Evolutionary conservation across 2,113 vertebrate species (phyloP), one percentile per base, ranked within the genome.

Genomic region (Enhydra lutris): DNA sequence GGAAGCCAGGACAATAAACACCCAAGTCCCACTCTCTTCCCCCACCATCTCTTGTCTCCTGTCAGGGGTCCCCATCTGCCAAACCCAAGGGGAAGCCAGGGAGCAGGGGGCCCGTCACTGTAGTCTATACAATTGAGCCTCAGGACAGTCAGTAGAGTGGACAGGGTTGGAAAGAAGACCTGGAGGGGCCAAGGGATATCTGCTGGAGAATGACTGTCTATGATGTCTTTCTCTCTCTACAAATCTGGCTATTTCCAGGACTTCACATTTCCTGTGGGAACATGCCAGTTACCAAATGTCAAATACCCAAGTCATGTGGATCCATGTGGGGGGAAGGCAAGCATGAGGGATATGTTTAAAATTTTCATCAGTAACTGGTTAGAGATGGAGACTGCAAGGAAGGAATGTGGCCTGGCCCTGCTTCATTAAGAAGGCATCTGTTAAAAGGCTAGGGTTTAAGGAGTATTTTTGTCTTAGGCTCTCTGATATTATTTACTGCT

Each of bases 31-130:
- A 14, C 14, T 42, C 8, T 47, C 0, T 11, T 82, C 17, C 15
- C 8, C 89, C 29, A 29, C 34, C 17, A 36, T 10, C 9, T 31
- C 10, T 18, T 14, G 36, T 47, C 23, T 85, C 73, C 13, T 31
- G 0, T 29, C 11, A 20, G 61, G 8, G 20, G 6, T 29, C 4
- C 59, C 47, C 55, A 47, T 3, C n/a, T 34, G n/a, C 39, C 47
- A 95, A 31, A 24, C n/a, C 21, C 55, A 47, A 31, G 1, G 42
- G 39, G 15, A 65, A 59, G 42, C 21, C 0, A 24, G 29, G 4
- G 10, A 34, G 1, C 29, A 55, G 50, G 24, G 12, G 1, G 9
- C 6, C 9, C 3, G 26, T 52, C 31, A 8, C 31, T 31, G 2
- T 34, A 0, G 12, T 65, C 15, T 6, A 2, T 50, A 31, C 6